Evolutionary conservation across 2,888 invertebrate genomes (phyloP), one percentile per base, ranked within the genome.

Genomic region (Noctuana brunneofusca): DNA sequence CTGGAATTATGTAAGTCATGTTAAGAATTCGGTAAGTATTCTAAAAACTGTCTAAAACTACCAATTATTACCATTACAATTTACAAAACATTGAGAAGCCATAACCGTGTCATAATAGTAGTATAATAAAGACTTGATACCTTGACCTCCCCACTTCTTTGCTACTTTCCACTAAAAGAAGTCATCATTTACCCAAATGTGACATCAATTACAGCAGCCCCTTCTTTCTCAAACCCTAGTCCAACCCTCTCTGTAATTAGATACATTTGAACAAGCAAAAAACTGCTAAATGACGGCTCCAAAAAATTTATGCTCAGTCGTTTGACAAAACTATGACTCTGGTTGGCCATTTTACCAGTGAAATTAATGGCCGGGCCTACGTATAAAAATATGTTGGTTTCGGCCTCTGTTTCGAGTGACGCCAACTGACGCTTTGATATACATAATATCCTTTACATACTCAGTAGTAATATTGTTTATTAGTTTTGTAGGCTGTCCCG

Each of bases 261-360:
- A 16, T 41, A 41, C 41, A 41, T 43, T 43, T 11, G 18, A 18
- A 43, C 16, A 43, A 16, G 16, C 9, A 43, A 43, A 43, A 43
- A 43, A 24, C 38, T 41, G 38, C 16, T 6, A 41, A 41, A 41
- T 43, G 41, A 35, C 35, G 35, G 14, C 18, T 43, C 9, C 41
- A 16, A 43, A 41, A 41, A 41, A 43, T 84, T 78, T 85, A 86
- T 83, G 78, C 71, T 67, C 72, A 69, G 74, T 68, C 79, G 75
- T 80, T 83, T 86, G 84, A 83, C 80, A 77, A 71, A 69, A 74
- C 76, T 71, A 67, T 73, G 71, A 71, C 72, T 67, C 69, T 69
- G 66, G 68, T 71, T 67, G 64, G 66, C 74, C 48, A n/a, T 48
- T 43, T 48, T 74, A 71, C 62, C 43, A 63, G 69, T 69, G 55